Evolutionary conservation across 2,113 vertebrate genomes (phyloP), one percentile per base, ranked within the genome.

Genomic region (Taurulus bubalis): DNA sequence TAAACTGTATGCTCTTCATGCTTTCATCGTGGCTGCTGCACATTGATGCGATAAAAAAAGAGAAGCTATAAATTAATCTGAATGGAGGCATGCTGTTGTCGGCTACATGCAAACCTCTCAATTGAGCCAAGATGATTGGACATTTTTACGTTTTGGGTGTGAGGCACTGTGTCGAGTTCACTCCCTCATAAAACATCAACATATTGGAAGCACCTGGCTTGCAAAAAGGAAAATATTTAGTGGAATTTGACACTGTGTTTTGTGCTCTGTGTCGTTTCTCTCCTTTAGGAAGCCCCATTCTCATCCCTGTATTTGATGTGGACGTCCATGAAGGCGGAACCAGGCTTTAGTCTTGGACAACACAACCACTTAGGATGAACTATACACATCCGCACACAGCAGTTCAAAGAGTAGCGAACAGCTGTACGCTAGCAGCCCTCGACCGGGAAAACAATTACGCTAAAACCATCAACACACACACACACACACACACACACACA

Each of bases 201-300:
- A 63, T 45, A 34, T 24, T 36, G 14, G 40, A 80, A 24, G 40
- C 66, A 42, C 28, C 8, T 63, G 45, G 49, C 11, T 59, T 4
- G n/a, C 15, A 67, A 53, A 49, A 69, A 26, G 32, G 15, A 15
- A 77, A 49, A 73, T 58, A 69, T 51, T 77, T 40, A 62, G 56
- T 30, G 9, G 9, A 24, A 68, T 56, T 28, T 36, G 62, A 69
- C 40, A 15, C 7, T 9, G 47, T 22, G 51, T 55, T 24, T 55
- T 24, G 22, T 49, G 47, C 36, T 69, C 51, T 26, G 14, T 20
- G 47, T 36, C 38, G 62, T 81, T 34, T 66, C 0, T n/a, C 8
- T 71, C 15, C 30, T 58, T 45, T 2, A n/a, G 51, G 30, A 59
- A 30, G 40, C 1, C 0, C 10, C 0, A 10, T 34, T 59, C 7